These are phyloP conservation scores for Dynastes maya DNA, from an alignment of 2,888 invertebrate species.

Conservation along the genomic window DNA sequence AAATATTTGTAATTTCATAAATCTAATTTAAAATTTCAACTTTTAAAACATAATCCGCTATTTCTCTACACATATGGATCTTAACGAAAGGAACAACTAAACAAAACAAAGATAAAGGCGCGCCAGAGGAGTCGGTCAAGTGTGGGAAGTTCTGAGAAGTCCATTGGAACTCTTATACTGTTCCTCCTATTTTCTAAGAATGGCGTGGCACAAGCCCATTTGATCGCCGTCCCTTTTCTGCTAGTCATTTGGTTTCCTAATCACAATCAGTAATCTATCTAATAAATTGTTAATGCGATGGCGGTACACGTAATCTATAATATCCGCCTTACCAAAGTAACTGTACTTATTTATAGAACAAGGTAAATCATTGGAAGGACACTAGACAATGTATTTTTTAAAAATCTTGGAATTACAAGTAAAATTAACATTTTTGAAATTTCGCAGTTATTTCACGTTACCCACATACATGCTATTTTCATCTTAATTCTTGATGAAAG, in stretches of 20 bases:
- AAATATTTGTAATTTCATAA: too few relatives aligned
- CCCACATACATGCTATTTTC: background rate
- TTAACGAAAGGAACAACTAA: slow-evolving; percentile 4
- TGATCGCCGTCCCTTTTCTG: slow-evolving; percentile 4
- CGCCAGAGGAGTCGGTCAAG: slow-evolving; percentile 35
- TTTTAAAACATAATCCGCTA: too few relatives aligned
- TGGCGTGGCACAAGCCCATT: slow-evolving; percentile 4
- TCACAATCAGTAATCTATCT: background rate
- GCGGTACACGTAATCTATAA: background rate
- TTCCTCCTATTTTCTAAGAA: slow-evolving; percentile 36
- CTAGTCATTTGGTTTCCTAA: slow-evolving; percentile 22
- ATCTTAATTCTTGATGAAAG: background rate
- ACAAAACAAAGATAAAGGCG: slow-evolving; percentile 35
- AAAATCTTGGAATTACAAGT: background rate
- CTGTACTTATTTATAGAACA: background rate
- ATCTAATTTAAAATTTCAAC: too few relatives aligned
- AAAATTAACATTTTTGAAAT: background rate
- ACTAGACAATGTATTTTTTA: background rate
- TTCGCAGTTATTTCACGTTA: too few relatives aligned
- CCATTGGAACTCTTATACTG: slow-evolving; percentile 10
- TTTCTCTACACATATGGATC: background rate
- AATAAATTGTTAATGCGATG: slow-evolving; percentile 20
- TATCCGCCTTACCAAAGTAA: background rate
- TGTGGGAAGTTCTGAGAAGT: slow-evolving; percentile 48
- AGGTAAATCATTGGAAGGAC: background rate